A percentile compares a stretch with the other conserved stretches of the same genome.
phyloP scores from a whole-genome alignment of 2,797 vertebrate genomes.

The Macroramphosus scolopax region DNA sequence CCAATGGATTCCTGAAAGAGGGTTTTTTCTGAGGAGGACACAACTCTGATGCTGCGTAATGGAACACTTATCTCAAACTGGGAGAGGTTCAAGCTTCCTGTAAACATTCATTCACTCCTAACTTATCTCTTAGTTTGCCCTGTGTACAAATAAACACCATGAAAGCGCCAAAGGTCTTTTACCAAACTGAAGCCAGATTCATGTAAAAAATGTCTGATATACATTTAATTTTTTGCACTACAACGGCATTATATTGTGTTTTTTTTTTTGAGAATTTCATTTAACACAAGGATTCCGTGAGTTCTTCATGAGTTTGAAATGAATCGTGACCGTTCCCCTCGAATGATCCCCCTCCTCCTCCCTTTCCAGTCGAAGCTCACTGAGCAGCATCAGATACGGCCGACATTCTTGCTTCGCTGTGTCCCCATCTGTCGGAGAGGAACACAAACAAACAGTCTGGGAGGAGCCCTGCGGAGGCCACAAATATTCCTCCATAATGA shows the following conservation, averaged over 20 bases:
- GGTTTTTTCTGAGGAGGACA: constrained; percentile 42
- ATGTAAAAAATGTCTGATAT: no score
- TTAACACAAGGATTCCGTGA: constrained; percentile 30
- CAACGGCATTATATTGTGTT: not conserved
- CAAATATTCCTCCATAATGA: constrained; percentile 71
- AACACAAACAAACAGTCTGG: constrained; percentile 73
- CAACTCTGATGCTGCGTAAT: no score
- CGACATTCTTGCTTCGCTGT: constrained; percentile 52
- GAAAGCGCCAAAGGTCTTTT: constrained; percentile 14
- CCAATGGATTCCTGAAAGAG: no score
- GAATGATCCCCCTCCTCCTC: constrained; percentile 25
- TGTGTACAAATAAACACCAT: constrained; percentile 40
- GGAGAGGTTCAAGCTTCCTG: constrained; percentile 46
- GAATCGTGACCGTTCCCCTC: constrained; percentile 62
- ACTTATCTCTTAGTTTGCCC: no score
- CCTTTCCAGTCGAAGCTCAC: constrained; percentile 45
- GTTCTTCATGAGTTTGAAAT: constrained; percentile 54
- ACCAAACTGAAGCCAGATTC: no score
- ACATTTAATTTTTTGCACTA: no score
- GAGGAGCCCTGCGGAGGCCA: constrained; percentile 61
- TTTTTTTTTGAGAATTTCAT: no score
- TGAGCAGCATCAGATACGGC: constrained; percentile 71
- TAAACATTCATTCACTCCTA: constrained; percentile 63
- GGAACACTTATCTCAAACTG: constrained; percentile 67
- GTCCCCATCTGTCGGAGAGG: constrained; percentile 53